Percentiles rank a stretch among this genome's conserved stretches.
Evolutionary conservation across 2,113 vertebrate genomes (phyloP).

Genomic region (Drymodes brunneopygia): DNA sequence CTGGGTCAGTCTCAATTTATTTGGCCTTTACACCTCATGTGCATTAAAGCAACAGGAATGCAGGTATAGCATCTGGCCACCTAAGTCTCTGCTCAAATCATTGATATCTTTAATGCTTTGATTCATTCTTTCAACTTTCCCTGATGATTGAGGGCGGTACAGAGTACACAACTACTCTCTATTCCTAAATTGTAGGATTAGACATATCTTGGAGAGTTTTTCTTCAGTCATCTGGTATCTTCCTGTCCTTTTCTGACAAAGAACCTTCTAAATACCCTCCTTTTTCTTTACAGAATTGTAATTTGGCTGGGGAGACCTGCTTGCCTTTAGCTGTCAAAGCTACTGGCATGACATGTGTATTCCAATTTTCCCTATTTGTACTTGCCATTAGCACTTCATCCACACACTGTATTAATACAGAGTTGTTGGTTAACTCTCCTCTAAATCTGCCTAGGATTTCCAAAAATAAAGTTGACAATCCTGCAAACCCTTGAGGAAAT

Average conservation of each 20-base stretch:
- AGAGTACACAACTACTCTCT: background rate
- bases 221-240: background rate
- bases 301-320: background rate
- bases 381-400: background rate
- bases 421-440: background rate
- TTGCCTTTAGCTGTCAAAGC: background rate
- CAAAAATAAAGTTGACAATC: background rate
- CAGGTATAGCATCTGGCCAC: background rate
- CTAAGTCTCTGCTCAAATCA: background rate
- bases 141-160: background rate
- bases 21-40: background rate
- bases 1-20: background rate
- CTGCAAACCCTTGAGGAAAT: background rate
- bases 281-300: background rate
- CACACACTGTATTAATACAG: background rate
- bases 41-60: background rate
- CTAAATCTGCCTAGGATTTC: background rate
- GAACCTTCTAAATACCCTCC: background rate
- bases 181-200: background rate
- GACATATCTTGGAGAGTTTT: background rate
- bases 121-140: background rate
- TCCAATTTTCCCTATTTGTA: background rate
- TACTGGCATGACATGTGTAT: background rate
- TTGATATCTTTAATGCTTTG: background rate
- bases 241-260: background rate